phyloP scores from a whole-genome alignment of 2,797 vertebrate species.

The Tangara arthus region DNA sequence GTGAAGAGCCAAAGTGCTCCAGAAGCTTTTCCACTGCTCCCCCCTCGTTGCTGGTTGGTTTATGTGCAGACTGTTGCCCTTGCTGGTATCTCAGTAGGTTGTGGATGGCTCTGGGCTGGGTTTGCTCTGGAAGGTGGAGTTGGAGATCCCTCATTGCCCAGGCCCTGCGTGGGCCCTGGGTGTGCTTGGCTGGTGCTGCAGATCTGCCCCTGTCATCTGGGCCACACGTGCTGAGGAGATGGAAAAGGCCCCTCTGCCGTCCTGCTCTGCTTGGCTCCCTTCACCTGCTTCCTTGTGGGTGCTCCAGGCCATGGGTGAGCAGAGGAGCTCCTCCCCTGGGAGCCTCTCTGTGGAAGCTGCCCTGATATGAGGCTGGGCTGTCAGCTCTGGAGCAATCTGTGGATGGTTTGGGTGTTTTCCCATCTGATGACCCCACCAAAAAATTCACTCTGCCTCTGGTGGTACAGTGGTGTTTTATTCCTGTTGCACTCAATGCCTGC shows the following conservation, averaged over 20 bases:
- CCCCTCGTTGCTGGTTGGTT: not conserved
- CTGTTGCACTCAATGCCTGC: not conserved
- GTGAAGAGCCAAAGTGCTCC: not conserved
- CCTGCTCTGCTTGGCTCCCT: not conserved
- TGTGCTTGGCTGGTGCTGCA: not conserved
- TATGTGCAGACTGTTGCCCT: not conserved
- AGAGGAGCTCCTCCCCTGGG: not conserved
- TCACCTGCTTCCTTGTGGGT: not conserved
- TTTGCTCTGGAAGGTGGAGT: not conserved
- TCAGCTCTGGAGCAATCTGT: not conserved
- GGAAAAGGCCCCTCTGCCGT: not conserved
- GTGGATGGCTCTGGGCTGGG: not conserved
- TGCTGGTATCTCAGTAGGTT: not conserved
- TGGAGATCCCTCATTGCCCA: fast-evolving
- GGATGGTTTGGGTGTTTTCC: not conserved
- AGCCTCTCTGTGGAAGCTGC: not conserved
- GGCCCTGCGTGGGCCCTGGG: not conserved
- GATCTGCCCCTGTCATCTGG: not conserved
- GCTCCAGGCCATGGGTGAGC: not conserved
- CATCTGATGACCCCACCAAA: not conserved
- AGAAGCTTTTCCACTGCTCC: not conserved
- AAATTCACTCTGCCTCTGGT: not conserved
- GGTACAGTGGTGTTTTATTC: not conserved
- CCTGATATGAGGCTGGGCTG: fast-evolving
- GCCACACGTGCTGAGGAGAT: not conserved